phyloP scores from a whole-genome alignment of 2,797 vertebrate species.

The Enteromius mattozi region DNA sequence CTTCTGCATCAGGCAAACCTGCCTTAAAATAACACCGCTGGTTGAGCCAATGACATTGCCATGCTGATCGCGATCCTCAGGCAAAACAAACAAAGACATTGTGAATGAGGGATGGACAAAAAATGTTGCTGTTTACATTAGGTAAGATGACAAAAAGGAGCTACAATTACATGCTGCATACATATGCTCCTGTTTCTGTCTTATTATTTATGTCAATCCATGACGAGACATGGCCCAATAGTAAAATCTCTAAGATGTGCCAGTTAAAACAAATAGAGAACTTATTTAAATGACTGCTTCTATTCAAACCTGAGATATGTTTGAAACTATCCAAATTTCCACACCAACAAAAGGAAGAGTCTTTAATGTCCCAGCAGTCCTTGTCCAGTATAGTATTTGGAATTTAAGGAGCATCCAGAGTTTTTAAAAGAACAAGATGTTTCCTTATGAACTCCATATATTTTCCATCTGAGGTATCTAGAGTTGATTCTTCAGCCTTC shows the following conservation, averaged over 20 bases:
- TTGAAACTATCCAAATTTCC: constrained; percentile 14
- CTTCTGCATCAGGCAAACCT: not conserved
- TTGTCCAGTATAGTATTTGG: not conserved
- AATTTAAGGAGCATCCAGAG: not conserved
- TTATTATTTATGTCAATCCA: not conserved
- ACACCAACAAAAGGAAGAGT: not conserved
- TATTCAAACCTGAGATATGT: constrained; percentile 18
- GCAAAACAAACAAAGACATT: not conserved
- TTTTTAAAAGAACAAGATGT: not conserved
- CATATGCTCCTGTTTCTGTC: not conserved
- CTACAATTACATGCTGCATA: not conserved
- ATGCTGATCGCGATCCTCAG: not conserved
- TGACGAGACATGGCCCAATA: not conserved
- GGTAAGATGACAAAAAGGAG: not conserved
- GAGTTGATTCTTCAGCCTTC: not conserved
- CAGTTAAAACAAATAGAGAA: not conserved
- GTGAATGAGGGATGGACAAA: not conserved
- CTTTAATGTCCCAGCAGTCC: constrained; percentile 4
- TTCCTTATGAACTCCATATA: constrained; percentile 8
- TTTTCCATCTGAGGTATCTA: not conserved
- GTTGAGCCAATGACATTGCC: not conserved
- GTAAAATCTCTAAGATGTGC: not conserved
- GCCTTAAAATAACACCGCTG: not conserved
- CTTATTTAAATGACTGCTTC: not conserved
- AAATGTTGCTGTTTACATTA: not conserved